Evolutionary conservation across 2,113 vertebrate species (phyloP).

Genomic region (Indri indri): DNA sequence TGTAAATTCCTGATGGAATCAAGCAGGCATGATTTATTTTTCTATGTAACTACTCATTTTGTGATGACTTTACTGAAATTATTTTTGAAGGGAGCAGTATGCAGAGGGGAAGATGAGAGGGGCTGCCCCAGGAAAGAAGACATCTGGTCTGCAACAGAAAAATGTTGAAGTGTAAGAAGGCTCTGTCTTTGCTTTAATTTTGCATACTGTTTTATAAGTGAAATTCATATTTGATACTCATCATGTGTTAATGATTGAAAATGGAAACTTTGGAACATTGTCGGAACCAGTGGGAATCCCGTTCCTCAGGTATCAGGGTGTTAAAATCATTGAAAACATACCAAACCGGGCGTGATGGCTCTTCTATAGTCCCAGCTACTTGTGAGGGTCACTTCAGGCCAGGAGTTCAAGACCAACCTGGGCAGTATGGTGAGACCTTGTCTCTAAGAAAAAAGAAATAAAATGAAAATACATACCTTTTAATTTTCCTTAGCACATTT

Average conservation of each 20-base stretch:
- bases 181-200: not conserved
- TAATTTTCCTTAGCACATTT: not conserved
- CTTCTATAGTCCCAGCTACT: no score
- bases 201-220: not conserved
- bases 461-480: not conserved
- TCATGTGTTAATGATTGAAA: not conserved
- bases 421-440: no score
- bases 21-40: not conserved
- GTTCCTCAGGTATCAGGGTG: not conserved
- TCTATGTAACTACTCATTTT: fast-evolving
- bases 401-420: no score
- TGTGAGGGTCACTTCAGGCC: no score
- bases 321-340: not conserved
- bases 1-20: not conserved
- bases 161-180: conserved; percentile 97
- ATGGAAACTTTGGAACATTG: not conserved
- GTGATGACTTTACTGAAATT: not conserved
- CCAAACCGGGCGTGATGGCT: no score
- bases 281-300: not conserved
- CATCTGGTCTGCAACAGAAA: conserved; percentile 96
- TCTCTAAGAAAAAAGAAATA: no score
- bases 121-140: conserved; percentile 98
- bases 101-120: conserved; percentile 99
- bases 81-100: conserved; percentile 95
- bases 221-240: not conserved